phyloP scores from a whole-genome alignment of 2,888 invertebrate genomes.

The Glaucopsyche alexis region DNA sequence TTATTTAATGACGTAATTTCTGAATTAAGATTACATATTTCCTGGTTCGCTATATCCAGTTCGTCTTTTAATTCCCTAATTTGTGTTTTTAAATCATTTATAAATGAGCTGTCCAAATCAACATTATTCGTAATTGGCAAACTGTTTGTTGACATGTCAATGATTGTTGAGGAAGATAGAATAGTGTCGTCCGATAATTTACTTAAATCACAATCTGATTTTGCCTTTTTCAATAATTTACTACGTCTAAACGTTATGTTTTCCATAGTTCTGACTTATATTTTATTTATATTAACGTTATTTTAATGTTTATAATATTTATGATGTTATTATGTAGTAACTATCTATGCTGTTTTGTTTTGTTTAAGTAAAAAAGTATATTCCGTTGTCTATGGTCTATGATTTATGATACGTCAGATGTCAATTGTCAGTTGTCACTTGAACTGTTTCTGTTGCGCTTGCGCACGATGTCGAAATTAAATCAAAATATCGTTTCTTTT shows the following conservation, averaged over 20 bases:
- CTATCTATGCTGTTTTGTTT: too few species aligned
- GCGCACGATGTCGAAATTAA: too few species aligned
- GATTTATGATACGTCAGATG: too few species aligned
- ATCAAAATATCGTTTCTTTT: too few species aligned
- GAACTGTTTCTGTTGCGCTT: too few species aligned
- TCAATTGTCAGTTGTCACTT: too few species aligned
- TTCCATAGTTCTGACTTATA: too few species aligned
- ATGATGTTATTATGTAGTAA: too few species aligned
- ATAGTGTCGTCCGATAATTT: neutral
- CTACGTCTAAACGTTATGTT: neutral
- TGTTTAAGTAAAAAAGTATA: too few species aligned
- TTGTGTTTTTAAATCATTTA: neutral
- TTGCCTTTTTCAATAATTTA: neutral
- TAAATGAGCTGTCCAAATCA: neutral
- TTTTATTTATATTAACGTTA: too few species aligned
- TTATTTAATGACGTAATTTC: neutral
- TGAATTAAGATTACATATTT: neutral
- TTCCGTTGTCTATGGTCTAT: too few species aligned
- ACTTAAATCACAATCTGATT: neutral
- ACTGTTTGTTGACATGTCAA: neutral
- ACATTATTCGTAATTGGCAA: neutral
- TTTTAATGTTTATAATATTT: too few species aligned
- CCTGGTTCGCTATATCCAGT: conserved; percentile 1
- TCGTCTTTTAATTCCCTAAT: neutral
- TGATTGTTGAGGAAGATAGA: neutral